phyloP scores from a whole-genome alignment of 2,113 vertebrate genomes.

The Cariama cristata region DNA sequence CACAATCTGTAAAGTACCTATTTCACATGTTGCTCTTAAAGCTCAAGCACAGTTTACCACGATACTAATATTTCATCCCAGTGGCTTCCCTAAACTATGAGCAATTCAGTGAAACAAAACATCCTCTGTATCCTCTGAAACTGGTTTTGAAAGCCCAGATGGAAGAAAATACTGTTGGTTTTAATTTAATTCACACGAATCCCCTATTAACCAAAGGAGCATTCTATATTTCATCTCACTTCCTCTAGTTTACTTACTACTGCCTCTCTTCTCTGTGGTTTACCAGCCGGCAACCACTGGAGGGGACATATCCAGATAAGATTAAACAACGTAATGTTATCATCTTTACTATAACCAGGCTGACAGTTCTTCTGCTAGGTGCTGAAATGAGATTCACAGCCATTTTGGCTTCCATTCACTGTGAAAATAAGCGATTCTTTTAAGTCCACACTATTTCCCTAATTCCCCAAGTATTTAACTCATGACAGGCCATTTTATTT shows the following conservation, averaged over 20 bases:
- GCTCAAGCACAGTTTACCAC: background rate
- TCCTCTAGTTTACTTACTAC: constrained; percentile 38
- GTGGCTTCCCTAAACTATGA: background rate
- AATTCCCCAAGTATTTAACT: background rate
- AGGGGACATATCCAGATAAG: constrained; percentile 48
- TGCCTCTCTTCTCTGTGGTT: constrained; percentile 56
- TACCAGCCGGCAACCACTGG: constrained; percentile 69
- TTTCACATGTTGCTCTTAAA: background rate
- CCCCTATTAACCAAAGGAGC: constrained; percentile 1
- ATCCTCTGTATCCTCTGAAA: constrained; percentile 20
- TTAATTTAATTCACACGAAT: constrained; percentile 52
- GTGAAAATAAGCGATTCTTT: background rate
- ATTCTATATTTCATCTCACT: constrained; percentile 35
- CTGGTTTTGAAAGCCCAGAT: constrained; percentile 23
- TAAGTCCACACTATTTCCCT: background rate
- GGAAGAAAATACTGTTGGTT: background rate
- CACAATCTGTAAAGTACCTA: background rate
- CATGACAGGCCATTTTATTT: background rate
- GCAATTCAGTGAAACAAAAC: constrained; percentile 17
- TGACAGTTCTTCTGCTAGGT: constrained; percentile 37
- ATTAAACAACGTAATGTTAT: constrained; percentile 62
- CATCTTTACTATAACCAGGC: constrained; percentile 47
- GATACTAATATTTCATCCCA: constrained; percentile 17
- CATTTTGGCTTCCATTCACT: background rate
- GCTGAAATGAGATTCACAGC: constrained; percentile 13